Evolutionary conservation across 2,113 vertebrate species (phyloP).

Genomic region (Azemiops feae): DNA sequence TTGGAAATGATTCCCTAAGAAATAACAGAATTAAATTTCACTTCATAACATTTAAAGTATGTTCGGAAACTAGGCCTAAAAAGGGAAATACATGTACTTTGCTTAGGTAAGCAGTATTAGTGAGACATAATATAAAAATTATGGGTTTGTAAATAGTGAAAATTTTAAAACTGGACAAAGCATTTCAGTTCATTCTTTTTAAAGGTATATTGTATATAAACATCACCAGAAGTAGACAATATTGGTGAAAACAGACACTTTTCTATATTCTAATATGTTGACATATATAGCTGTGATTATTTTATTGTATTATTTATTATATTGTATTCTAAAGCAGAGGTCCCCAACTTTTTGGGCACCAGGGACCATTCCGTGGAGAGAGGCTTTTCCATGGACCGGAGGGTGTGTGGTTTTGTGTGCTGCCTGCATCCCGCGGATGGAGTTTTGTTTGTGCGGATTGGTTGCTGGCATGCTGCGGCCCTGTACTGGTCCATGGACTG

Average conservation of each 20-base stretch:
- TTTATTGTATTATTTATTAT: neutral
- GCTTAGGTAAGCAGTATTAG: neutral
- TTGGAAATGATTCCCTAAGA: slow-evolving; percentile 93
- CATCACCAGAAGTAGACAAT: neutral
- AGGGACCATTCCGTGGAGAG: too few species aligned
- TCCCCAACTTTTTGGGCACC: too few species aligned
- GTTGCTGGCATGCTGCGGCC: too few species aligned
- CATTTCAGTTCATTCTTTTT: neutral
- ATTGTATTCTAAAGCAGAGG: too few species aligned
- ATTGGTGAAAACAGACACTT: neutral
- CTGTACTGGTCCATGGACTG: too few species aligned
- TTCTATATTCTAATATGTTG: neutral
- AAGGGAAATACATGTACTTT: neutral
- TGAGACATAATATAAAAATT: neutral
- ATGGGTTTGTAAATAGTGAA: neutral
- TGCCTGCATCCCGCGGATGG: too few species aligned
- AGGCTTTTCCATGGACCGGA: too few species aligned
- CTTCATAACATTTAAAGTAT: neutral
- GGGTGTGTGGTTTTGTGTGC: too few species aligned
- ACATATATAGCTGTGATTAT: neutral
- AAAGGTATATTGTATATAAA: neutral
- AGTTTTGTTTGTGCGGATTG: too few species aligned
- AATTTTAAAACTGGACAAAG: neutral
- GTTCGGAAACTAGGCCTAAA: neutral
- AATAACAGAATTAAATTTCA: neutral